Conservation (phyloP, 2,888 invertebrate species). For the Meliscaeva auricollis region DNA sequence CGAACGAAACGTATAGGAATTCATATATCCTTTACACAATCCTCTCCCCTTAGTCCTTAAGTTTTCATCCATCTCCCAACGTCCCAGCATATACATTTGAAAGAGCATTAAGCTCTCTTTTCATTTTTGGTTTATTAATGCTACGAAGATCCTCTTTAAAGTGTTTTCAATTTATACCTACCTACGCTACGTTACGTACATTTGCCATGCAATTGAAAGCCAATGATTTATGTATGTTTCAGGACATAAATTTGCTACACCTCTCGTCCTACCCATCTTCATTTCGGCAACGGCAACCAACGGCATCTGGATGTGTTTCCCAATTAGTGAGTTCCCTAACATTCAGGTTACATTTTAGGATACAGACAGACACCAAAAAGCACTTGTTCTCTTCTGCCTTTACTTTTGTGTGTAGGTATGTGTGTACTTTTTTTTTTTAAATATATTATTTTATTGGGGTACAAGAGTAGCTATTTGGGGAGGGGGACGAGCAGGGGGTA, state of each 20-base stretch:
- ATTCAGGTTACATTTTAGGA: constrained; percentile 53
- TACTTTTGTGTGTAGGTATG: too few relatives aligned
- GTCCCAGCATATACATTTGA: too few relatives aligned
- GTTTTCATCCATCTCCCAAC: neutral
- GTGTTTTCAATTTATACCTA: constrained; percentile 54
- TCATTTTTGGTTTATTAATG: constrained; percentile 52
- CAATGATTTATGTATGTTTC: constrained; percentile 67
- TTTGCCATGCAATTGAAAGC: constrained; percentile 58
- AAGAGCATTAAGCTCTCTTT: constrained; percentile 39
- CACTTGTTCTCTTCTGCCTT: constrained; percentile 18
- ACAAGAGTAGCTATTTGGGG: neutral
- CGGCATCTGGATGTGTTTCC: constrained; percentile 8
- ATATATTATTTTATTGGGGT: neutral
- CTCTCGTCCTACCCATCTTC: neutral
- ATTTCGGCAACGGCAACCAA: too few relatives aligned
- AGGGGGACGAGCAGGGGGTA: neutral
- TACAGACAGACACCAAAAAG: constrained; percentile 49
- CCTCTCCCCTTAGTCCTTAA: too few relatives aligned
- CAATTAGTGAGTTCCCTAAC: constrained; percentile 43
- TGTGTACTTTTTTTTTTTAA: neutral
- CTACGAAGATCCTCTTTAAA: constrained; percentile 52
- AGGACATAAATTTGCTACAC: constrained; percentile 53
- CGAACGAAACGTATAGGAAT: neutral
- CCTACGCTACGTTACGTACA: neutral
- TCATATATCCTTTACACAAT: neutral